A percentile compares a stretch with the other conserved stretches of the same genome.
phyloP scores from a whole-genome alignment of 1,140 invertebrate genomes.

The Solenopsis invicta region DNA sequence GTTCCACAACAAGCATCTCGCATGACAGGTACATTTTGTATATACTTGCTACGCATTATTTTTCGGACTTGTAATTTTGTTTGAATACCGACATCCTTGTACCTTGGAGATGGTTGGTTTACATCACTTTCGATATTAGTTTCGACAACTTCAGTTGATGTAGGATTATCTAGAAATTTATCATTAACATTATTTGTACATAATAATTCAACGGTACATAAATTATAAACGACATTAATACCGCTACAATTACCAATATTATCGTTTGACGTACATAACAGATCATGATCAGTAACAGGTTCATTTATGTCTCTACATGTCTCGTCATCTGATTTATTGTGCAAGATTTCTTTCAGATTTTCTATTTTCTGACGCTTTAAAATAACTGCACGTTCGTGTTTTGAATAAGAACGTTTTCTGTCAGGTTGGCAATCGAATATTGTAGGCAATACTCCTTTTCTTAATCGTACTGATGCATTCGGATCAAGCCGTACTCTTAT shows the following conservation, averaged over 20 bases:
- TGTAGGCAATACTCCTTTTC: background rate
- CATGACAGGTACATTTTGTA: background rate
- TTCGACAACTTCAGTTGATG: too few relatives aligned
- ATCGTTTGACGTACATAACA: too few relatives aligned
- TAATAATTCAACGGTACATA: too few relatives aligned
- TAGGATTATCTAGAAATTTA: too few relatives aligned
- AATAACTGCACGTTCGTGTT: background rate
- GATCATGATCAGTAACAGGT: too few relatives aligned
- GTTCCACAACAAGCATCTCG: background rate
- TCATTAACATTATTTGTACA: too few relatives aligned
- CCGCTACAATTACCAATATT: too few relatives aligned
- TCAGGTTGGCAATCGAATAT: conserved; percentile 14
- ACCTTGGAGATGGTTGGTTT: background rate
- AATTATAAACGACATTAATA: too few relatives aligned
- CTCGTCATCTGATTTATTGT: background rate
- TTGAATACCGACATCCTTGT: background rate
- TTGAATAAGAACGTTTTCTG: background rate
- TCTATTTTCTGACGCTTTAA: background rate
- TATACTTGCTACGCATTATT: background rate
- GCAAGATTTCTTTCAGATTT: background rate
- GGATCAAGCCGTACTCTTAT: background rate
- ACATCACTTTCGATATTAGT: background rate
- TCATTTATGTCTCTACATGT: too few relatives aligned
- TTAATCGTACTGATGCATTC: background rate
- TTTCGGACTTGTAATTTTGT: background rate